These are phyloP conservation scores for Dinocampus coccinellae DNA, from an alignment of 2,888 invertebrate genomes.

Conservation along the genomic window DNA sequence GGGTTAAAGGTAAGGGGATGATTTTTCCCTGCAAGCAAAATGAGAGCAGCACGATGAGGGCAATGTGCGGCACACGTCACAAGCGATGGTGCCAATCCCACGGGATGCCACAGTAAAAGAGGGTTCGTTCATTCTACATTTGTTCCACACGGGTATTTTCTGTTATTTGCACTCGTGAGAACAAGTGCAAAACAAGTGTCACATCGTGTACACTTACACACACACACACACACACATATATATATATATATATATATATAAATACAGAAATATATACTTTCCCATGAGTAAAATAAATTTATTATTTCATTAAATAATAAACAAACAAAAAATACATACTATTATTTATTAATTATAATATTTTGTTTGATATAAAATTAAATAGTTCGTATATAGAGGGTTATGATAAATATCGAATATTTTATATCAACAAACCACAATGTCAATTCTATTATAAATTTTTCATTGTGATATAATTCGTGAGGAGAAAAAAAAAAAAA, in stretches of 20 bases:
- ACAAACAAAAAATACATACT: not conserved
- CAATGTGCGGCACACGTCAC: conserved; percentile 43
- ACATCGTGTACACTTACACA: conserved; percentile 49
- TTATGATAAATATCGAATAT: too few relatives aligned
- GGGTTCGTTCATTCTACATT: conserved; percentile 41
- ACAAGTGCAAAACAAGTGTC: conserved; percentile 64
- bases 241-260: too few relatives aligned
- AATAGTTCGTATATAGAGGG: too few relatives aligned
- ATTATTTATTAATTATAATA: too few relatives aligned
- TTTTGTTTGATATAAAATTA: too few relatives aligned
- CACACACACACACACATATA: too few relatives aligned
- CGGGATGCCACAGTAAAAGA: conserved; percentile 49
- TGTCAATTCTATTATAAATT: too few relatives aligned
- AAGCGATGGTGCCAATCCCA: conserved; percentile 49
- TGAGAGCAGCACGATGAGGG: conserved; percentile 35
- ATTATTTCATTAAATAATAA: not conserved
- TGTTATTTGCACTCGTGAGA: conserved; percentile 56
- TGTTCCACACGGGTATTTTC: conserved; percentile 27
- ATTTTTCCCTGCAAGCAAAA: conserved; percentile 34
- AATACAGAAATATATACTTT: too few relatives aligned
- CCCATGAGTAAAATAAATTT: conserved; percentile 3
- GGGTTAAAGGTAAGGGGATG: conserved; percentile 21
- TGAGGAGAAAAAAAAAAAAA: too few relatives aligned
- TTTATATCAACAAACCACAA: too few relatives aligned
- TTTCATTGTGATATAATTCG: too few relatives aligned